Evolutionary conservation across 2,797 vertebrate genomes (phyloP), one percentile per base, ranked within the genome.

Genomic region (Mormyrops boulengeri): DNA sequence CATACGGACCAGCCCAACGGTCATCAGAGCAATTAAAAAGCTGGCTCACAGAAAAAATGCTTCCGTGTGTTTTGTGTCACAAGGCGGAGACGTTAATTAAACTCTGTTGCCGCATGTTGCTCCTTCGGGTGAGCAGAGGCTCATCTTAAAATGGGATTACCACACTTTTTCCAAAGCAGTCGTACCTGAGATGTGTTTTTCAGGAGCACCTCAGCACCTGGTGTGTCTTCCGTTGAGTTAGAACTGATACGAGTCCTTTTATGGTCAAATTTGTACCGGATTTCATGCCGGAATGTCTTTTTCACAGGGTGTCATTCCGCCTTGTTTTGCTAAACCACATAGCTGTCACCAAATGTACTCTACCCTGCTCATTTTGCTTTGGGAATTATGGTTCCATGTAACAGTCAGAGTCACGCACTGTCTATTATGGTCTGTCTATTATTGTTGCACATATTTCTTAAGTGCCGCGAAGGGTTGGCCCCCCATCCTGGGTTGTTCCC

Each of bases 11-110:
- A 3, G 73, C 66, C 86, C 93, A 90, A 90, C 93, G 90, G 92
- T 91, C 92, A 91, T 91, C 91, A 30, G 34, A 57, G 92, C 94
- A 95, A 95, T 95, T 94, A 94, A 92, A 93, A 93, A 92, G 93
- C 92, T 93, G 90, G 88, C 91, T 89, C 93, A 92, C 93, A 93
- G 92, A 94, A 92, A 92, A 84, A 62, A 52, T 11, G 52, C 88
- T 87, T 73, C 94, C 93, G 93, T 92, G 92, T 93, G 92, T 93
- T 93, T 89, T 91, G 6, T 88, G 88, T 94, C 94, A 94, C 93
- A 93, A 93, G 38, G 49, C 30, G 4, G 82, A 77, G 93, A 92
- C 93, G 91, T 92, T 88, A 94, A 90, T 92, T 92, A 93, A 92
- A 93, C 92, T 91, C 92, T 92, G 92, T 93, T 93, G 92, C 92